Base-by-base conservation (phyloP, 2,888 invertebrate species). In the Deroplatys truncata region DNA sequence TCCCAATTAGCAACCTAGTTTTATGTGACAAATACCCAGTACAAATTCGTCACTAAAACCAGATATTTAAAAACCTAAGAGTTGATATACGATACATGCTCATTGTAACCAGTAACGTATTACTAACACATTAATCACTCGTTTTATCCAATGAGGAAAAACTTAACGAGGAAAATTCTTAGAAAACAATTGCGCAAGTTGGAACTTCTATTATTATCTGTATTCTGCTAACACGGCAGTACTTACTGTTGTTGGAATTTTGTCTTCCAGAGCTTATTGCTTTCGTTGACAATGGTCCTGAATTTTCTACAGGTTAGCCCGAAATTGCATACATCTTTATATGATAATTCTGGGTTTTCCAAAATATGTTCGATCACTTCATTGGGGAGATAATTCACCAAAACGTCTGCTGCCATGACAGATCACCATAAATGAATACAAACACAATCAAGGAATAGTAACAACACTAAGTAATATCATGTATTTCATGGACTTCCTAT, bases 291-390 rank as follows among this genome's bases (percentile, higher is more conserved):
- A 88, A 94, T 92, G 90, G 93, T 93, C 91, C 94, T 92, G 90
- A 95, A 94, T 82, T 93, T 93, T 91, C 94, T 94, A 92, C 95
- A 95, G 28, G 95, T 95, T 88, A 93, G 91, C 29, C 94, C 93
- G 91, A 95, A 94, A 92, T 93, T 94, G 25, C 95, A 90, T 84
- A 95, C 93, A 92, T 95, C 95, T 88, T 87, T 49, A 28, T 43
- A 82, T 3, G 87, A 28, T 56, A 91, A 84, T 49, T 85, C 35
- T 4, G 85, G 49, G 84, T 84, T 88, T 89, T 90, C 87, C 13
- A 91, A 89, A 72, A 91, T 91, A 86, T 90, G 82, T 90, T 91
- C 90, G 82, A 89, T 28, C 20, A 91, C 85, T 84, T 91, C 90
- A 88, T 90, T 90, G 72, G 90, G 90, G 25, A 90, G 84, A 72